These are phyloP conservation scores for Schizaphis graminum DNA, from an alignment of 2,888 invertebrate genomes.

Conservation along the genomic window DNA sequence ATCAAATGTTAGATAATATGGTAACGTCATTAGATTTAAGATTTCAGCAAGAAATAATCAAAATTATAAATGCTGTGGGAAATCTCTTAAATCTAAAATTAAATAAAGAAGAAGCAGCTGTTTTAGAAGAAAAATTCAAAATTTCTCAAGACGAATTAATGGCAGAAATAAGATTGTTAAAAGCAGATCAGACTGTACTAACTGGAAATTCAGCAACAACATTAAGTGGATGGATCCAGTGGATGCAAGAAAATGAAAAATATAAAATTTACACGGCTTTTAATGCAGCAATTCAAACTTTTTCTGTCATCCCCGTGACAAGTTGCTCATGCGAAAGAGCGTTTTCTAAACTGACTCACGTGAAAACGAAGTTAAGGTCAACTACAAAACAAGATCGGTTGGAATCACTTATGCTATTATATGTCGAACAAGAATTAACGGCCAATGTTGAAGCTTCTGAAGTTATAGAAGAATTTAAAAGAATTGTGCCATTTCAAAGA, in stretches of 20 bases:
- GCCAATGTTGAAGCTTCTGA: constrained; percentile 30
- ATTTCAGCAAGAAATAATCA: constrained; percentile 48
- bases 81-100: constrained; percentile 47
- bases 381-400: constrained; percentile 39
- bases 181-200: not conserved
- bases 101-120: constrained; percentile 33
- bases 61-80: constrained; percentile 48
- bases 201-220: constrained; percentile 31
- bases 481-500: constrained; percentile 42
- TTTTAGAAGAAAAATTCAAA: constrained; percentile 17
- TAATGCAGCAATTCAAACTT: constrained; percentile 37
- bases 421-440: constrained; percentile 52
- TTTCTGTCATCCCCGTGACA: constrained; percentile 46
- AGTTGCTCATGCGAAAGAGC: constrained; percentile 33
- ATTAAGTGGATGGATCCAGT: constrained; percentile 35
- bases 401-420: constrained; percentile 31
- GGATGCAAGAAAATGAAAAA: constrained; percentile 43
- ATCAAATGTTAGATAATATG: constrained; percentile 52
- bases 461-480: constrained; percentile 48
- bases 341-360: constrained; percentile 1
- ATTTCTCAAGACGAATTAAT: constrained; percentile 23
- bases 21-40: constrained; percentile 37
- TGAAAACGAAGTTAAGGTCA: constrained; percentile 38
- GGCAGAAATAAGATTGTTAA: constrained; percentile 40
- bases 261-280: constrained; percentile 39